Evolutionary conservation across 2,113 vertebrate genomes (phyloP), one percentile per base, ranked within the genome.

Genomic region (Motacilla alba): DNA sequence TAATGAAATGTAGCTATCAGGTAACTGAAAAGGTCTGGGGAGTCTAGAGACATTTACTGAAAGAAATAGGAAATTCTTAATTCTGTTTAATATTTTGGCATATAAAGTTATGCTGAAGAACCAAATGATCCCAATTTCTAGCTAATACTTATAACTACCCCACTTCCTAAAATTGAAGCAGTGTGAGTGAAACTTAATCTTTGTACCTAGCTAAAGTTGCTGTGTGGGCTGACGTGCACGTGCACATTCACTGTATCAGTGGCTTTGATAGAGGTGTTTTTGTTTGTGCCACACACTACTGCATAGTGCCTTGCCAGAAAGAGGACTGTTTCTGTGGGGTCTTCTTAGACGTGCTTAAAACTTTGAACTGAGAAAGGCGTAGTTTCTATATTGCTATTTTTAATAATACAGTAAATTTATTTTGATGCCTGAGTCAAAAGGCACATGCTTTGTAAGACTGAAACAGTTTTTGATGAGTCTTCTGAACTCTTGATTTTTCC

Each of bases 231-330:
- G 76, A 58, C 5, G 1, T 46, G 66, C 78, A 43, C 21, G 0
- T 2, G 24, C 83, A n/a, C 63, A 9, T 89, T 92, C 93, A 95
- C 93, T 96, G 92, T 89, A 92, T 92, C 94, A 89, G 94, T 96
- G 94, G 85, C 86, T 96, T 87, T 75, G 21, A 66, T 6, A 53
- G 90, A 67, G 73, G 72, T 73, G 66, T 7, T 89, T 74, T 46
- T 83, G 85, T 88, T 81, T 74, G 93, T 94, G 94, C 94, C 96
- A 95, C 94, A 90, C 92, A 53, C 66, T 60, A 46, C 86, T 96
- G 94, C 92, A 87, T 92, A 96, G 96, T 97, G 96, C 95, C 96
- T 97, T 96, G 94, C n/a, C 83, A 82, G 88, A 87, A 89, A 62
- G 90, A 77, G 70, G 63, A 55, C 84, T 90, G 82, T 66, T 87